Conservation (phyloP, 1,140 invertebrate species). For the Melipona quadrifasciata region DNA sequence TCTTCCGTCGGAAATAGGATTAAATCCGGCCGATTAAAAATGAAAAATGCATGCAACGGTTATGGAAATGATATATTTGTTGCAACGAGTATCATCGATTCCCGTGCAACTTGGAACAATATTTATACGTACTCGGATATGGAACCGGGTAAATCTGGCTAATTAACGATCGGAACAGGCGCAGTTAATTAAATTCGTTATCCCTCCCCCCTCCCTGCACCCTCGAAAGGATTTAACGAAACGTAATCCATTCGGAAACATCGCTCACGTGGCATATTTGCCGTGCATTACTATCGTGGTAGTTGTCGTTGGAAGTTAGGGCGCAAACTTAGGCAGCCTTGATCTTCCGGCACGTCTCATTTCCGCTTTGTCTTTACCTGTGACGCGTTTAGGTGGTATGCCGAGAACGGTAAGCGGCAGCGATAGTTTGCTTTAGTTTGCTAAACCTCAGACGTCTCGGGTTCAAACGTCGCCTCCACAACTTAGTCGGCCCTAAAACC, state of each 20-base stretch:
- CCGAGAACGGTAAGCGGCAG: slow-evolving; percentile 68
- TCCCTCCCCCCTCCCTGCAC: no score
- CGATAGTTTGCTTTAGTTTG: slow-evolving; percentile 76
- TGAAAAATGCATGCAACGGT: no score
- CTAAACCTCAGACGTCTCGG: slow-evolving; percentile 65
- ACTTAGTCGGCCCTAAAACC: slow-evolving; percentile 62
- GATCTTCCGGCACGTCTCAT: slow-evolving; percentile 56
- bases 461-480: slow-evolving; percentile 56
- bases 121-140: not conserved
- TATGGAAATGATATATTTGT: not conserved
- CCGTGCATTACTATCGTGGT: not conserved
- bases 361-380: slow-evolving; percentile 55
- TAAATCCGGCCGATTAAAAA: slow-evolving; percentile 22
- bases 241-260: slow-evolving; percentile 4
- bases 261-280: not conserved
- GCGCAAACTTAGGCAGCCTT: slow-evolving; percentile 38
- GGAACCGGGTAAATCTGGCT: not conserved
- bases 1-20: slow-evolving; percentile 28
- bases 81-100: not conserved
- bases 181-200: not conserved
- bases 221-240: no score
- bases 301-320: slow-evolving; percentile 46
- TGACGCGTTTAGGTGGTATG: slow-evolving; percentile 64
- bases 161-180: not conserved
- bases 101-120: not conserved